Conservation (phyloP, 2,113 vertebrate genomes). For the Paramormyrops kingsleyae region DNA sequence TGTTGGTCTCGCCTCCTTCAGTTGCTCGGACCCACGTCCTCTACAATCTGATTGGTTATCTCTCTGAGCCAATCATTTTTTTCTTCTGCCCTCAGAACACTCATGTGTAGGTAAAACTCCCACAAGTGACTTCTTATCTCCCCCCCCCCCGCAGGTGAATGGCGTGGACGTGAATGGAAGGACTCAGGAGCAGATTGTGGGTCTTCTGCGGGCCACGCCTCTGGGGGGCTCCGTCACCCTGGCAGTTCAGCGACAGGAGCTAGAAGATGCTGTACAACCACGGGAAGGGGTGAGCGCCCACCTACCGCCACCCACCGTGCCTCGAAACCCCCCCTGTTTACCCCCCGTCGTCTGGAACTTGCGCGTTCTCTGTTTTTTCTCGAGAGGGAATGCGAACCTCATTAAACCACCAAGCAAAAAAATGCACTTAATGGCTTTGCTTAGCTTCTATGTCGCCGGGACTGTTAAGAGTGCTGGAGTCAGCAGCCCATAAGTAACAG, state of each 20-base stretch:
- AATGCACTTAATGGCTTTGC: slow-evolving; percentile 1
- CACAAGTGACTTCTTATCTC: not conserved
- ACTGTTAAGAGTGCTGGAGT: not conserved
- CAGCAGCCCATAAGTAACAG: not conserved
- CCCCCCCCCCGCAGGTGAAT: slow-evolving; percentile 67
- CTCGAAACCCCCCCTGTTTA: not conserved
- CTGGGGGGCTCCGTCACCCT: slow-evolving; percentile 85
- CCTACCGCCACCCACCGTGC: not conserved
- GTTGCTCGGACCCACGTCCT: too few species aligned
- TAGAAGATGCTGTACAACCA: slow-evolving; percentile 82
- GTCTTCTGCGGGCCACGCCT: slow-evolving; percentile 81
- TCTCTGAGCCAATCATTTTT: too few species aligned
- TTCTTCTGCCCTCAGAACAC: not conserved
- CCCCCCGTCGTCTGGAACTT: not conserved
- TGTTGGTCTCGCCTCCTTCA: too few species aligned
- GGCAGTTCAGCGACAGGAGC: slow-evolving; percentile 83
- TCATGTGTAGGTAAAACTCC: too few species aligned
- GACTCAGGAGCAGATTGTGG: slow-evolving; percentile 93
- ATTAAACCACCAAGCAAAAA: not conserved
- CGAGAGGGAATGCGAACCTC: not conserved
- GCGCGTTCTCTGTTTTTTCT: not conserved
- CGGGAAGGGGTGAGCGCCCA: slow-evolving; percentile 72
- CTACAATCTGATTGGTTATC: too few species aligned
- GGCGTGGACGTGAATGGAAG: slow-evolving; percentile 84
- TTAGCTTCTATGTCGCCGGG: not conserved